These are phyloP conservation scores for Philhelius pedissequus DNA, from an alignment of 2,888 invertebrate genomes.

Conservation along the genomic window DNA sequence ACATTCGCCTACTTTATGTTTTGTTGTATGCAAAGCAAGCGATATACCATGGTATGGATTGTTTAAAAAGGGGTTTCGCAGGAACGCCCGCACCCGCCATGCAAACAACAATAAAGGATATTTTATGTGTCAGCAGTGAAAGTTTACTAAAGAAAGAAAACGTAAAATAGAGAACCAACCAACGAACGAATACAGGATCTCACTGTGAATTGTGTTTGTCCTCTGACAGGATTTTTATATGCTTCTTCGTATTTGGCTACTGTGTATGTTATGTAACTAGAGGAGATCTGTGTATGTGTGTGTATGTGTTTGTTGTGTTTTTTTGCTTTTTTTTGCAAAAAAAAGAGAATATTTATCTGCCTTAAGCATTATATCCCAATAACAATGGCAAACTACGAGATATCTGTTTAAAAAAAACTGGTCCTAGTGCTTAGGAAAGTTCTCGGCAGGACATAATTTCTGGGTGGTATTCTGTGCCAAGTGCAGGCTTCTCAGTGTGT, in stretches of 20 bases:
- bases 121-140: slow-evolving; percentile 59
- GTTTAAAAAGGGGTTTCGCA: neutral
- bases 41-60: slow-evolving; percentile 18
- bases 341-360: slow-evolving; percentile 23
- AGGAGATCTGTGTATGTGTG: neutral
- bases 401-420: slow-evolving; percentile 42
- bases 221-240: slow-evolving; percentile 54
- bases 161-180: neutral
- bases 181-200: slow-evolving; percentile 6
- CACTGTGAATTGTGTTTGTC: slow-evolving; percentile 51
- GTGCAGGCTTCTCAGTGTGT: slow-evolving; percentile 46
- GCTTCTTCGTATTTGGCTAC: slow-evolving; percentile 53
- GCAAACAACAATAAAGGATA: slow-evolving; percentile 59
- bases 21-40: slow-evolving; percentile 24
- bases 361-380: slow-evolving; percentile 28
- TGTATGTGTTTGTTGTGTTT: neutral
- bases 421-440: slow-evolving; percentile 18
- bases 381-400: slow-evolving; percentile 42
- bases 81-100: neutral
- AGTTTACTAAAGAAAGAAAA: slow-evolving; percentile 41
- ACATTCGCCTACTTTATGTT: slow-evolving; percentile 13
- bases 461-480: slow-evolving; percentile 55
- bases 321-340: neutral
- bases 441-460: slow-evolving; percentile 43
- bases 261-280: slow-evolving; percentile 54